Evolutionary conservation across 2,797 vertebrate species (phyloP).

Genomic region (Adelosebastes latens): DNA sequence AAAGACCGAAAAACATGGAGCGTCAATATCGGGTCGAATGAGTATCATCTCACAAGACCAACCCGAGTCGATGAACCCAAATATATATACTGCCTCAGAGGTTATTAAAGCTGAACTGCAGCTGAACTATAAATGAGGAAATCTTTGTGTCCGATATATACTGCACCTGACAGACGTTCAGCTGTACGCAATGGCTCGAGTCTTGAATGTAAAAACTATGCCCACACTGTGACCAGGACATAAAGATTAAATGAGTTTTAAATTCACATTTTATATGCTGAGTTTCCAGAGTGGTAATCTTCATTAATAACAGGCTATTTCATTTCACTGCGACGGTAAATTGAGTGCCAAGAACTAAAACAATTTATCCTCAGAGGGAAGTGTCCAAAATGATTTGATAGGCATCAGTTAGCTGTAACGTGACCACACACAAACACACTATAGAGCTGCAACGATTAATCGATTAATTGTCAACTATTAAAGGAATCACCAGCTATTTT

Average conservation of each 20-base stretch:
- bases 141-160: conserved; percentile 8
- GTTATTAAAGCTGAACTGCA: conserved; percentile 7
- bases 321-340: background rate
- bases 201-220: background rate
- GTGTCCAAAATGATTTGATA: background rate
- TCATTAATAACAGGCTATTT: conserved; percentile 24
- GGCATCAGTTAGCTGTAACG: background rate
- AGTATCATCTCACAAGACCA: conserved; percentile 33
- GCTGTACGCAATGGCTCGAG: background rate
- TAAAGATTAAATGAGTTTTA: conserved; percentile 21
- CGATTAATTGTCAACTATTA: too few species aligned
- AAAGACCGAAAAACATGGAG: conserved; percentile 40
- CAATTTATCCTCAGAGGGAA: background rate
- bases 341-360: background rate
- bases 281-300: conserved; percentile 12
- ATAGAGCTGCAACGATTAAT: too few species aligned
- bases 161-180: conserved; percentile 15
- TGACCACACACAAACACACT: background rate
- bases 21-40: conserved; percentile 22
- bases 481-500: too few species aligned
- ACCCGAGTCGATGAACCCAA: background rate
- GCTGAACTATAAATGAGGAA: conserved; percentile 14
- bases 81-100: background rate
- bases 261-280: background rate
- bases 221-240: background rate